Evolutionary conservation across 2,797 vertebrate genomes (phyloP).

Genomic region (Anolis apletophallus): DNA sequence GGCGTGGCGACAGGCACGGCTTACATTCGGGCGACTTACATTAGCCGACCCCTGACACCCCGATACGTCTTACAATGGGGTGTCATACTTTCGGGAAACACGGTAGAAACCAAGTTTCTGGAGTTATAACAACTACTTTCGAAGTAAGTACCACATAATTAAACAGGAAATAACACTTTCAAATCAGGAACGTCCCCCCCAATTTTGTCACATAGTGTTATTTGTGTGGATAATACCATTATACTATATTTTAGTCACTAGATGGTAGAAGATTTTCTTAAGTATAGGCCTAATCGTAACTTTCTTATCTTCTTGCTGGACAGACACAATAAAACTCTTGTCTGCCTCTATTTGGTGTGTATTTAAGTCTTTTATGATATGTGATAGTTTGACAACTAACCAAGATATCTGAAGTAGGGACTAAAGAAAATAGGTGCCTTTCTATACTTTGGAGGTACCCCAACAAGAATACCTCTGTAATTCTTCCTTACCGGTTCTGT

Average conservation of each 20-base stretch:
- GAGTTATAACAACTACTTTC: too few relatives aligned
- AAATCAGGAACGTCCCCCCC: neutral
- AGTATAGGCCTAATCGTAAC: neutral
- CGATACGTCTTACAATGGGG: too few relatives aligned
- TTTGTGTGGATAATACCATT: neutral
- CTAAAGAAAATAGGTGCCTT: neutral
- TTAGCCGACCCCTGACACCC: too few relatives aligned
- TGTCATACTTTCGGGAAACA: too few relatives aligned
- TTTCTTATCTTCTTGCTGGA: neutral
- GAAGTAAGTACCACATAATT: too few relatives aligned
- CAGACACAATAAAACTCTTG: neutral
- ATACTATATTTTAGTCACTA: neutral
- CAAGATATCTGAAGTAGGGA: neutral
- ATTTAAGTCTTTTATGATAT: neutral
- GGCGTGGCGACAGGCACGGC: too few relatives aligned
- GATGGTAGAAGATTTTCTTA: neutral
- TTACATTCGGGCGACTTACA: too few relatives aligned
- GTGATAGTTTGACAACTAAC: neutral
- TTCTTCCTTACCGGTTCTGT: slow-evolving; percentile 77
- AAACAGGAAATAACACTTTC: too few relatives aligned
- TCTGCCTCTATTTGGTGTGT: neutral
- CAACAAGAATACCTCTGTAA: neutral
- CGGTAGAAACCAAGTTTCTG: too few relatives aligned
- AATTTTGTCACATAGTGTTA: too few relatives aligned
- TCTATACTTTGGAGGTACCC: neutral